phyloP scores from a whole-genome alignment of 2,797 vertebrate species.

The Lutjanus argentimaculatus region DNA sequence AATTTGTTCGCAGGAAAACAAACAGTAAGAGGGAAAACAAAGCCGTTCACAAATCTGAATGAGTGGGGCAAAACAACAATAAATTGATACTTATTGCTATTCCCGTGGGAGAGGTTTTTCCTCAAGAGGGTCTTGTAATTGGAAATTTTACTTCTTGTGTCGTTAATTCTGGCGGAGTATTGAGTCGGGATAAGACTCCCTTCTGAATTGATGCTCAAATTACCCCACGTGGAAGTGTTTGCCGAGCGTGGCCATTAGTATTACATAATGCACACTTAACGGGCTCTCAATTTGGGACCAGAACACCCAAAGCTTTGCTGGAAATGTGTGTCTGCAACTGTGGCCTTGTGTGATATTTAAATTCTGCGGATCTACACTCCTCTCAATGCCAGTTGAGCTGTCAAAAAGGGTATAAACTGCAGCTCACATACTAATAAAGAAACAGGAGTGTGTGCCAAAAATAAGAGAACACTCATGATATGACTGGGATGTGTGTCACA shows the following conservation, averaged over 20 bases:
- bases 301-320: conserved; percentile 2
- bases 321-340: background rate
- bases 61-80: conserved; percentile 2
- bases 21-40: background rate
- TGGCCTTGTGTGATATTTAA: background rate
- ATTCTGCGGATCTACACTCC: background rate
- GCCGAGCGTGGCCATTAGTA: conserved; percentile 2
- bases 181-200: conserved; percentile 14
- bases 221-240: conserved; percentile 5
- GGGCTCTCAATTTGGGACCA: conserved; percentile 20
- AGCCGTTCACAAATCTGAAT: background rate
- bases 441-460: background rate
- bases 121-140: conserved; percentile 3
- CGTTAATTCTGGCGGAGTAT: conserved; percentile 25
- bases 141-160: conserved; percentile 25
- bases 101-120: conserved; percentile 13
- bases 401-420: background rate
- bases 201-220: conserved; percentile 29
- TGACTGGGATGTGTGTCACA: background rate
- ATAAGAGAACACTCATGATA: background rate
- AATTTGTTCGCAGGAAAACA: conserved; percentile 1
- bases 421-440: background rate
- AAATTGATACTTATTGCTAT: background rate
- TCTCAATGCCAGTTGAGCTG: conserved; percentile 11
- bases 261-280: conserved; percentile 3